Conservation (phyloP, 2,888 invertebrate species). For the Auanema freiburgensis region DNA sequence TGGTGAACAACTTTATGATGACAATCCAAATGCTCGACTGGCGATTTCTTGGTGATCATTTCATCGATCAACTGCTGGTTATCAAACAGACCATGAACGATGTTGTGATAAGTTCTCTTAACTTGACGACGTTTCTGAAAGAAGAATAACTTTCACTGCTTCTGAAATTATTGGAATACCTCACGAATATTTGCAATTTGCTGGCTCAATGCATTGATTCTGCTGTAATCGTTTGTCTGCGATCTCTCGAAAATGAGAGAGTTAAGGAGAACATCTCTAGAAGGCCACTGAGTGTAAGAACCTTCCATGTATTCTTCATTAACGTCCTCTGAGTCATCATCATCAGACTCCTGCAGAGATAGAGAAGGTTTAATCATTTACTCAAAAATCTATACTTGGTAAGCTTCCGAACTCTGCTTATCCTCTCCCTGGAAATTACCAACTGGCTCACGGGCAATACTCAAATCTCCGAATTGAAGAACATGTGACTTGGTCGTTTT, state of each 20-base stretch:
- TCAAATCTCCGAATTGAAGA: conserved; percentile 70
- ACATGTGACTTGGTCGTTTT: conserved; percentile 72
- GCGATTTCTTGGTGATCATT: conserved; percentile 39
- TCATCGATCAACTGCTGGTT: conserved; percentile 18
- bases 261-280: conserved; percentile 64
- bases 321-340: conserved; percentile 13
- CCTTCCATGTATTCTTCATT: neutral
- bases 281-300: conserved; percentile 48
- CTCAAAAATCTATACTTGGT: too few species aligned
- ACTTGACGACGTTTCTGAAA: neutral
- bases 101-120: neutral
- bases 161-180: too few species aligned
- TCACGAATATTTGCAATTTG: too few species aligned
- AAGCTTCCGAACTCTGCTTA: neutral
- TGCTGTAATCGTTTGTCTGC: too few species aligned
- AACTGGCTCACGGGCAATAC: conserved; percentile 58
- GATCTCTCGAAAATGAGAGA: conserved; percentile 35
- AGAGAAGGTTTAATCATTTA: conserved; percentile 9
- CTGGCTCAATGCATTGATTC: too few species aligned
- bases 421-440: conserved; percentile 65
- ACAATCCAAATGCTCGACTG: conserved; percentile 61
- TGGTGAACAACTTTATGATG: conserved; percentile 63
- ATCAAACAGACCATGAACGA: neutral
- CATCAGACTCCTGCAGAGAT: conserved; percentile 18
- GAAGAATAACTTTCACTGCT: too few species aligned